phyloP scores from a whole-genome alignment of 2,113 vertebrate genomes.

The Larimichthys polyactis region DNA sequence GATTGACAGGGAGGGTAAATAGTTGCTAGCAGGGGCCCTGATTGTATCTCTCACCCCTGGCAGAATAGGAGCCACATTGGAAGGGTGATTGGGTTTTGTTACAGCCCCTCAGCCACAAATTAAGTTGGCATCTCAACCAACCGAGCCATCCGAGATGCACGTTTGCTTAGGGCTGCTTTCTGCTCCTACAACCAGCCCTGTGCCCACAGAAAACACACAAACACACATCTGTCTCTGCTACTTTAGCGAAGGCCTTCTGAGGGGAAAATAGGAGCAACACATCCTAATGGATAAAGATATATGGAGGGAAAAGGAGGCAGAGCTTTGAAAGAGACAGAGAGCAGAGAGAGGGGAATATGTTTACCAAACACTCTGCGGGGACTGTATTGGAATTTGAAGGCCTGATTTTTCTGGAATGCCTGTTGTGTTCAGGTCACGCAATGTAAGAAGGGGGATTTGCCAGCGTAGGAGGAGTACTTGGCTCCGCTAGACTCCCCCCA shows the following conservation, averaged over 20 bases:
- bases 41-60: conserved; percentile 78
- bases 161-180: conserved; percentile 43
- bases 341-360: conserved; percentile 54
- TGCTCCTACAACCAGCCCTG: not conserved
- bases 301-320: conserved; percentile 22
- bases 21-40: conserved; percentile 75
- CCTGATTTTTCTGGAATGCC: conserved; percentile 70
- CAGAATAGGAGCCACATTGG: conserved; percentile 61
- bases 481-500: conserved; percentile 52
- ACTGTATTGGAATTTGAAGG: conserved; percentile 72
- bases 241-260: conserved; percentile 37
- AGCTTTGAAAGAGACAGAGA: conserved; percentile 45
- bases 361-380: conserved; percentile 76
- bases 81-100: conserved; percentile 76
- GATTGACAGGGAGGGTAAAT: conserved; percentile 82
- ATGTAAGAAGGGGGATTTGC: conserved; percentile 66
- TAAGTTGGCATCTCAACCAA: conserved; percentile 64
- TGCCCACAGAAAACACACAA: conserved; percentile 35
- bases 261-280: conserved; percentile 23
- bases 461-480: conserved; percentile 63
- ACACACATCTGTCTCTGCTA: conserved; percentile 48
- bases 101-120: conserved; percentile 73
- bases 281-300: conserved; percentile 41
- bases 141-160: conserved; percentile 42
- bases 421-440: conserved; percentile 75